Conservation (phyloP, 1,140 invertebrate genomes). For the Drosophila mauritiana region DNA sequence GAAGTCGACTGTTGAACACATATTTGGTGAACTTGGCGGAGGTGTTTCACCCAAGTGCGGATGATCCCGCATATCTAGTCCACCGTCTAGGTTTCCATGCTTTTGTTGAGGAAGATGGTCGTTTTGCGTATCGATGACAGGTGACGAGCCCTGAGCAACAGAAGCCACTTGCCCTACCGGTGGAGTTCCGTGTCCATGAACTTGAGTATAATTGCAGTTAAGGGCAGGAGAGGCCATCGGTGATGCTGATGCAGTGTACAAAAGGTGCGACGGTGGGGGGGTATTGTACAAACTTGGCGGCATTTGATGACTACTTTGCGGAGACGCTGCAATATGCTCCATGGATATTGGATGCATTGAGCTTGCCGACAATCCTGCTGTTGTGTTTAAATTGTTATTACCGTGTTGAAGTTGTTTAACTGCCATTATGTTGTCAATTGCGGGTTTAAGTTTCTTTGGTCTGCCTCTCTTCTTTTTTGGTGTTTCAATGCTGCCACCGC, state of each 20-base stretch:
- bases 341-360: constrained; percentile 43
- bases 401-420: constrained; percentile 28
- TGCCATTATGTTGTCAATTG: constrained; percentile 44
- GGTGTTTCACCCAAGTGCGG: constrained; percentile 70
- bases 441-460: constrained; percentile 92
- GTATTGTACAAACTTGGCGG: constrained; percentile 67
- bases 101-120: constrained; percentile 25
- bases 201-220: constrained; percentile 66
- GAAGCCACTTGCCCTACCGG: constrained; percentile 26
- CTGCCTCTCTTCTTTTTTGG: constrained; percentile 90
- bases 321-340: constrained; percentile 58
- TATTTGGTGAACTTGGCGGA: constrained; percentile 73
- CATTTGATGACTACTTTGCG: constrained; percentile 64
- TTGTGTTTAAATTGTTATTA: constrained; percentile 14
- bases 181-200: constrained; percentile 47
- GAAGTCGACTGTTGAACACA: constrained; percentile 69
- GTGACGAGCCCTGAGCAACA: constrained; percentile 21
- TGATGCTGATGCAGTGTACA: constrained; percentile 68
- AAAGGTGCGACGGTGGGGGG: constrained; percentile 65
- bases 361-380: constrained; percentile 14
- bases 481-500: constrained; percentile 10
- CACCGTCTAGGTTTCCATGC: neutral
- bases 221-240: constrained; percentile 75
- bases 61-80: constrained; percentile 39
- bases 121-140: constrained; percentile 30